These are phyloP conservation scores for Phylloscopus trochiloides DNA, from an alignment of 2,113 vertebrate species.

Conservation along the genomic window DNA sequence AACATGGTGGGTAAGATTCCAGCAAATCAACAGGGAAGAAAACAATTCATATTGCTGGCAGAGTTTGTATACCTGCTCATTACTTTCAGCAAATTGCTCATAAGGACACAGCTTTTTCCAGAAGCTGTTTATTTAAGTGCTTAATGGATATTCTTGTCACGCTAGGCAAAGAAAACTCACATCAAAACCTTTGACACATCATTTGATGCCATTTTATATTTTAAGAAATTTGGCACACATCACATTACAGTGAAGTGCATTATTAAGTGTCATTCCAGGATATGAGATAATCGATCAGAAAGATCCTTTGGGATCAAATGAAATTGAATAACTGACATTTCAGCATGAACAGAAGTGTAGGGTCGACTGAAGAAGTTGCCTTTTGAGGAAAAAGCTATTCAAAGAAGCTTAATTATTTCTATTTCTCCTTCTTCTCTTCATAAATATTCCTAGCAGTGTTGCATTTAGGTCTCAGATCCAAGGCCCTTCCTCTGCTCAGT, in stretches of 20 bases:
- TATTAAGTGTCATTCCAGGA: conserved; percentile 68
- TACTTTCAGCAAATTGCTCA: neutral
- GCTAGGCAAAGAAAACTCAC: conserved; percentile 10
- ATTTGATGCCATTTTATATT: neutral
- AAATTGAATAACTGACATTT: conserved; percentile 67
- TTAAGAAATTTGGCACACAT: conserved; percentile 38
- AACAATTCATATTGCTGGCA: conserved; percentile 1
- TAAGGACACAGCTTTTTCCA: neutral
- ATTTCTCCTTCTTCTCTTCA: neutral
- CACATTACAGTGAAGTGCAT: conserved; percentile 8
- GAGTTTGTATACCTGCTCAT: conserved; percentile 8
- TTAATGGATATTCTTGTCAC: conserved; percentile 25
- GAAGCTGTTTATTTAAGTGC: neutral
- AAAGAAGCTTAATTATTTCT: conserved; percentile 62
- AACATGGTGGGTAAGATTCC: neutral
- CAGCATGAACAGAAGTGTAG: neutral
- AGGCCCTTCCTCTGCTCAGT: neutral
- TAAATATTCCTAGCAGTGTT: conserved; percentile 50
- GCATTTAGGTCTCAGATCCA: neutral
- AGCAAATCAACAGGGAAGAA: conserved; percentile 1
- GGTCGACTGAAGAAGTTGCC: conserved; percentile 25
- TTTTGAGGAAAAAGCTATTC: conserved; percentile 46
- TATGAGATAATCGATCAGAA: conserved; percentile 65
- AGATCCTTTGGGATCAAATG: conserved; percentile 66
- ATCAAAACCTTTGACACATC: conserved; percentile 45